A percentile compares a stretch with the other conserved stretches of the same genome.
These are phyloP conservation scores for Platycnemis pennipes DNA, from an alignment of 2,888 invertebrate species.

Conservation along the genomic window DNA sequence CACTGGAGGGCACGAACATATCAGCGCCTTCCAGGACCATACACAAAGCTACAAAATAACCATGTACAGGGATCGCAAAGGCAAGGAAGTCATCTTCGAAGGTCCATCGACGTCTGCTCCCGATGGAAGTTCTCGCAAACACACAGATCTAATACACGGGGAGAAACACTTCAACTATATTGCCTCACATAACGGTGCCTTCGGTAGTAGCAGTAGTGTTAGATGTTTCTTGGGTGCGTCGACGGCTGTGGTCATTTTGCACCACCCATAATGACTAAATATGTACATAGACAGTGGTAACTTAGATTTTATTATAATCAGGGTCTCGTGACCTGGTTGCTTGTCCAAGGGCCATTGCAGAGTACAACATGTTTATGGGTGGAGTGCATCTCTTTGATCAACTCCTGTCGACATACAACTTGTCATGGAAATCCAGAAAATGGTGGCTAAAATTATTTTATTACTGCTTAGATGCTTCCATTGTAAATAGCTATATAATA, in stretches of 20 bases:
- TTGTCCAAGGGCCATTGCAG: slow-evolving; percentile 74
- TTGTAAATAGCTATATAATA: slow-evolving; percentile 73
- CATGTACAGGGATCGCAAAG: background rate
- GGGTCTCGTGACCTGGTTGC: slow-evolving; percentile 72
- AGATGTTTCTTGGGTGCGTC: no score
- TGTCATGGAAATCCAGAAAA: slow-evolving; percentile 75
- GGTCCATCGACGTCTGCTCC: no score
- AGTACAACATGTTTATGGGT: slow-evolving; percentile 75
- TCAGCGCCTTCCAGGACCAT: background rate
- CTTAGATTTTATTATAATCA: no score
- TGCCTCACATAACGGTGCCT: slow-evolving; percentile 20
- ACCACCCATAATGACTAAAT: no score
- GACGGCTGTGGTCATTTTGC: no score
- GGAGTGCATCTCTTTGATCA: slow-evolving; percentile 75
- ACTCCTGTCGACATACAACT: slow-evolving; percentile 73
- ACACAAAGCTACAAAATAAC: background rate
- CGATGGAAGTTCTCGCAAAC: no score
- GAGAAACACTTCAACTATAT: slow-evolving; percentile 21
- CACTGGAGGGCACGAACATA: background rate
- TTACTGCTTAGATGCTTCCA: slow-evolving; percentile 74
- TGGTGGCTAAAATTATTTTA: slow-evolving; percentile 76
- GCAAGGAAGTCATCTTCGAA: background rate
- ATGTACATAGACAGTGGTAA: no score
- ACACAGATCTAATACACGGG: background rate
- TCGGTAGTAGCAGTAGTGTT: no score